Conservation (phyloP, 2,113 vertebrate species). For the Phasianus colchicus region DNA sequence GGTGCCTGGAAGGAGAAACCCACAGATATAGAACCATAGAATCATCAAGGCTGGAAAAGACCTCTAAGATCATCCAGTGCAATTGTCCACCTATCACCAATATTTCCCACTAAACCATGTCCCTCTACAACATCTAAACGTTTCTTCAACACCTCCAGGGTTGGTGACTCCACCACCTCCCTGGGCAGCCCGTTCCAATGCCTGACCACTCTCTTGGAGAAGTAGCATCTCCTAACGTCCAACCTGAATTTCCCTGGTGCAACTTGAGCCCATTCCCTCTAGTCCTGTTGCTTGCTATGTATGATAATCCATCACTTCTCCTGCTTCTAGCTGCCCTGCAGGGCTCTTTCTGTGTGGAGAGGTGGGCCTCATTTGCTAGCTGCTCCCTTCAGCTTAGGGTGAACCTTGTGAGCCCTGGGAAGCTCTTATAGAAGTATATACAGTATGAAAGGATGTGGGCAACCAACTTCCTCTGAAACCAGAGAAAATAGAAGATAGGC, state of each 20-base stretch:
- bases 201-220: no score
- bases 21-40: neutral
- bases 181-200: no score
- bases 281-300: neutral
- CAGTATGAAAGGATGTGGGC: fast-evolving
- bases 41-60: no score
- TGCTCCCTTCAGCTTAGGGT: neutral
- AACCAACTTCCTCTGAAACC: neutral
- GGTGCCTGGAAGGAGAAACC: neutral
- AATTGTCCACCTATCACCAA: no score
- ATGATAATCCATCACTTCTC: neutral
- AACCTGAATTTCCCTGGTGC: no score
- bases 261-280: no score
- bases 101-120: no score
- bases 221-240: no score
- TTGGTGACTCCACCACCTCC: no score
- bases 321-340: neutral
- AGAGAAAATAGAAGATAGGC: neutral
- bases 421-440: neutral
- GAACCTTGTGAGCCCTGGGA: neutral
- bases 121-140: no score
- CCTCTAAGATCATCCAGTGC: no score
- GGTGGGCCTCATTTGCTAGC: neutral
- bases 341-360: fast-evolving
- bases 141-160: no score